Evolutionary conservation across 1,140 invertebrate genomes (phyloP), one percentile per base, ranked within the genome.

Genomic region (Meloidogyne hapla): DNA sequence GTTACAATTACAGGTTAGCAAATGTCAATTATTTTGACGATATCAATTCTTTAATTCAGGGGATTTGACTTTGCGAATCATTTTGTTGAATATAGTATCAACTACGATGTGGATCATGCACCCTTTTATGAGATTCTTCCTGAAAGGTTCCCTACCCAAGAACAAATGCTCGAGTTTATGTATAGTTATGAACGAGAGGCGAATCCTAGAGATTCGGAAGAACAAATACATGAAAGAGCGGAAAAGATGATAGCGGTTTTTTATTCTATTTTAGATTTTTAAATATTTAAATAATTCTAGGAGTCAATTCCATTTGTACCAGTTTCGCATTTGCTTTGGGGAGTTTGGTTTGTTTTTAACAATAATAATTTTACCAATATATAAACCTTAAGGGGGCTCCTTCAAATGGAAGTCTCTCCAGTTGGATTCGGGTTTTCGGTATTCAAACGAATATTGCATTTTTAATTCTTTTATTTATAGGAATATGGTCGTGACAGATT

Each of bases 21-120:
- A 3, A 2, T 38, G 26, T 66, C 3, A 5, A 64, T 15, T 15
- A 15, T 66, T 70, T 62, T 3, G 13, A 62, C 62, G 48, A 23
- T 61, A 8, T 33, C 33, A 33, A 33, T 78, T 65, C 61, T 23
- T 13, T 48, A 45, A 73, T 84, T 72, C 74, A 85, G 84, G 67
- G 85, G 77, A 26, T 86, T 86, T 69, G 85, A 86, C 68, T 86
- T 86, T 77, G 85, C 85, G 0, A 87, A 87, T 67, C 85, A 86
- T 65, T 86, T 86, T 70, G 83, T 84, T 15, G 85, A 86, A 67
- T 86, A 81, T 69, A 79, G 77, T 21, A 86, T 86, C 38, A 85
- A 87, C 62, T 86, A 86, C 56, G 84, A 87, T 62, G 73, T 84
- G 13, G 84, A 86, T 42, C 69, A 85, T 23, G 61, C 78, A 12